These are phyloP conservation scores for Hyalella azteca DNA, from an alignment of 2,888 invertebrate species.

Conservation along the genomic window DNA sequence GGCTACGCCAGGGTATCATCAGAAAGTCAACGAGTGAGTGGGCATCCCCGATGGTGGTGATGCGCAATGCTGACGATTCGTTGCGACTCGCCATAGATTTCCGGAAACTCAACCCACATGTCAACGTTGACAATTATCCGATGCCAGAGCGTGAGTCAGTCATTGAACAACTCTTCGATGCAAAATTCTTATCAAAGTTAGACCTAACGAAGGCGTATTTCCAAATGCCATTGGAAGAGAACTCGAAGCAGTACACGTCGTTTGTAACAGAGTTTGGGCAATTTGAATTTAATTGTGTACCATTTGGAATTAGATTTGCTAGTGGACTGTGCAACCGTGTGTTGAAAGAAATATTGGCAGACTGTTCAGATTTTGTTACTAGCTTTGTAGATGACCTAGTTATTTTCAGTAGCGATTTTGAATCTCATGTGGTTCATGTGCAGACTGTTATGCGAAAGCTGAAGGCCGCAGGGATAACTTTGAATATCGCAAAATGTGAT, in stretches of 20 bases:
- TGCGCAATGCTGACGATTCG: background rate
- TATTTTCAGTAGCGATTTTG: too few relatives aligned
- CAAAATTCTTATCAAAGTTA: background rate
- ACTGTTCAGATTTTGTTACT: too few relatives aligned
- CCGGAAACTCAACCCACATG: background rate
- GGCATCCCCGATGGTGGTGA: background rate
- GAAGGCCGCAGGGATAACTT: too few relatives aligned
- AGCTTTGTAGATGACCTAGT: too few relatives aligned
- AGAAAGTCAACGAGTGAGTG: background rate
- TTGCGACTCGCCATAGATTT: background rate
- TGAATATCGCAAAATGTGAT: background rate
- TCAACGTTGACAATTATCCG: background rate
- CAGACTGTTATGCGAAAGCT: too few relatives aligned
- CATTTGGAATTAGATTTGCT: slow-evolving; percentile 1
- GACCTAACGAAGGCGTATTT: background rate
- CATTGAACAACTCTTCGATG: background rate
- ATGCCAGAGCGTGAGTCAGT: background rate
- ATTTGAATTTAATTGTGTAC: background rate
- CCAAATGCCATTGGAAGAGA: background rate
- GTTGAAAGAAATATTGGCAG: too few relatives aligned
- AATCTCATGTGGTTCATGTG: too few relatives aligned
- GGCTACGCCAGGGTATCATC: background rate
- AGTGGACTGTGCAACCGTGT: too few relatives aligned
- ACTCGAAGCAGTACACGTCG: background rate
- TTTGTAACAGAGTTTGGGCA: background rate